phyloP scores from a whole-genome alignment of 2,888 invertebrate genomes.

The Leucophenga maculata region DNA sequence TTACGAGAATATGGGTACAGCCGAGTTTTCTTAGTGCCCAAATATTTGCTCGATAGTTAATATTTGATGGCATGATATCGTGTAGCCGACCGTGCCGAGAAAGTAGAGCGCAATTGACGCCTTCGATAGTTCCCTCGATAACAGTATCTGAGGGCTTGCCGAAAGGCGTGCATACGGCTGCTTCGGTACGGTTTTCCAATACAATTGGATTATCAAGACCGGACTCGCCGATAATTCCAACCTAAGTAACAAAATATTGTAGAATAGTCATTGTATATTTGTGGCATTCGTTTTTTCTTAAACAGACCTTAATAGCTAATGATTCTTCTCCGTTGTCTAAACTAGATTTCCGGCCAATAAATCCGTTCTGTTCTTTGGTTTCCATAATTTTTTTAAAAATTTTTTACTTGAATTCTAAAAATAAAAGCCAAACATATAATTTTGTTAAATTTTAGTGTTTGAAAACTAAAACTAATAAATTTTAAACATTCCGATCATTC shows the following conservation, averaged over 20 bases:
- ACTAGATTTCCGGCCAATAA: neutral
- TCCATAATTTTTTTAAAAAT: conserved; percentile 5
- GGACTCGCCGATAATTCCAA: conserved; percentile 97
- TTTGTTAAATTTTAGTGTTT: neutral
- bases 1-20: conserved; percentile 92
- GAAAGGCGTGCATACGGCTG: conserved; percentile 82
- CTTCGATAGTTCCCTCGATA: conserved; percentile 83
- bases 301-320: conserved; percentile 1
- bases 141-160: conserved; percentile 87
- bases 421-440: neutral
- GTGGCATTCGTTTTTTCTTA: neutral
- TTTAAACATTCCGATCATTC: too few relatives aligned
- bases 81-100: conserved; percentile 81
- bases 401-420: neutral
- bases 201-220: conserved; percentile 90
- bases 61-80: conserved; percentile 84
- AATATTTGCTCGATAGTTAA: conserved; percentile 96
- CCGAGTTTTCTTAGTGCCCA: conserved; percentile 90
- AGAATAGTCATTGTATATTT: neutral
- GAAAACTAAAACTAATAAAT: neutral
- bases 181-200: conserved; percentile 79
- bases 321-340: neutral
- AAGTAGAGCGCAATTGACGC: conserved; percentile 81
- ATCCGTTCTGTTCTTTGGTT: conserved; percentile 18
- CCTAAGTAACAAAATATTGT: conserved; percentile 73